Evolutionary conservation across 2,797 vertebrate species (phyloP).

Genomic region (Platalea minor): DNA sequence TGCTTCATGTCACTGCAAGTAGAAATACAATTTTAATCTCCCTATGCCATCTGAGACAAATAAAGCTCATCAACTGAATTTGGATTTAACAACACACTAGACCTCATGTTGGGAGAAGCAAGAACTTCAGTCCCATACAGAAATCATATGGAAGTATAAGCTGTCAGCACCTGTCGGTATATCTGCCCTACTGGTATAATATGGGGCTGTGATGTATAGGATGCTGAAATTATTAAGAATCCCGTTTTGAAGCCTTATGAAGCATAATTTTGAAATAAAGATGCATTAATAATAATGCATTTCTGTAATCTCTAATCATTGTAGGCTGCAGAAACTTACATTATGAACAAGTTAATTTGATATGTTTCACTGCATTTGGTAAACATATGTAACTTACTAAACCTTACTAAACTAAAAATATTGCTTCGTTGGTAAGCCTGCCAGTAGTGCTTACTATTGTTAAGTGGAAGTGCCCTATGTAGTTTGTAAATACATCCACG

Average conservation of each 20-base stretch:
- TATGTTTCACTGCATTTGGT: not conserved
- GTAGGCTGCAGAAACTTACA: not conserved
- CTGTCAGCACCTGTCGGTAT: not conserved
- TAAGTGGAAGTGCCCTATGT: not conserved
- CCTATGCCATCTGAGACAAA: not conserved
- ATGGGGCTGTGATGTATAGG: not conserved
- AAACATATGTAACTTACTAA: not conserved
- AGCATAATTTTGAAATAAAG: not conserved
- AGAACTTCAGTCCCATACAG: not conserved
- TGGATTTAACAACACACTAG: not conserved
- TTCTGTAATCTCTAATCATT: not conserved
- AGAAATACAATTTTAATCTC: not conserved
- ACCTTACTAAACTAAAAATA: not conserved
- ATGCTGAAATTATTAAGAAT: not conserved
- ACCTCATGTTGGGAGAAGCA: not conserved
- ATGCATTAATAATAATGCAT: not conserved
- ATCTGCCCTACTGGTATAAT: not conserved
- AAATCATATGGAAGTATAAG: not conserved
- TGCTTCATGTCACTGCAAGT: not conserved
- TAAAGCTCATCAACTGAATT: not conserved
- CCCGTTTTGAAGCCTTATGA: not conserved
- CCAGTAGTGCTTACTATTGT: not conserved
- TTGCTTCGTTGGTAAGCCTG: not conserved
- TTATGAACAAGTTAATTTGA: not conserved
- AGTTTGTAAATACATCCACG: not conserved